These are phyloP conservation scores for Myopa tessellatipennis DNA, from an alignment of 2,888 invertebrate genomes.

Conservation along the genomic window DNA sequence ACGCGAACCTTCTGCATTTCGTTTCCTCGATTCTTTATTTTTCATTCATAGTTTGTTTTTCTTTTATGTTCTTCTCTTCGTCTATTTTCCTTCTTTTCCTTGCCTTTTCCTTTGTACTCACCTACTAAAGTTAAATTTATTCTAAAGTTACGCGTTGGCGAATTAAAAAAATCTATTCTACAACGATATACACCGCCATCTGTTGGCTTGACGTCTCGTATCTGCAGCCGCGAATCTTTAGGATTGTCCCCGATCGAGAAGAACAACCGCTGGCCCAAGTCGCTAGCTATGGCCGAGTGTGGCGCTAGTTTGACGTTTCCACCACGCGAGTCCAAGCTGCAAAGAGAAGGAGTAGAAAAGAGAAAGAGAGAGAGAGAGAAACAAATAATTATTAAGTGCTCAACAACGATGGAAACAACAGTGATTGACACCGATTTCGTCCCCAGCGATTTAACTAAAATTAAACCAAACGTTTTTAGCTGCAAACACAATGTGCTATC, in stretches of 20 bases:
- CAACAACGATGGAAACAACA: neutral
- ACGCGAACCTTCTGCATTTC: no score
- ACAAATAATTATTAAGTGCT: constrained; percentile 1
- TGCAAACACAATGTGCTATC: no score
- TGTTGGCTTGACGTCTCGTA: constrained; percentile 76
- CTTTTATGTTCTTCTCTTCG: neutral
- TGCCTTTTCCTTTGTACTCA: constrained; percentile 69
- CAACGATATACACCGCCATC: constrained; percentile 90
- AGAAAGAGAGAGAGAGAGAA: constrained; percentile 27
- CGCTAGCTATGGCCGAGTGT: constrained; percentile 83
- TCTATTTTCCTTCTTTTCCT: neutral
- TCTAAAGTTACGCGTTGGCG: constrained; percentile 87
- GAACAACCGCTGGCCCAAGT: constrained; percentile 80
- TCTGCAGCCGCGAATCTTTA: constrained; percentile 79
- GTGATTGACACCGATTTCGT: neutral
- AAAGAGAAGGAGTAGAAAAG: constrained; percentile 35
- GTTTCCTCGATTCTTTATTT: no score
- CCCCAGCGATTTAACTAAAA: no score
- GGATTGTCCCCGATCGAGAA: constrained; percentile 79
- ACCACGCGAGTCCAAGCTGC: constrained; percentile 82
- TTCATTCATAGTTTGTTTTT: neutral
- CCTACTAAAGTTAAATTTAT: constrained; percentile 90
- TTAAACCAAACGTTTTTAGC: no score
- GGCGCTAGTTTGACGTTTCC: constrained; percentile 75
- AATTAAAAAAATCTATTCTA: constrained; percentile 88